Percentiles rank a stretch among this genome's conserved stretches.
These are phyloP conservation scores for Tenthredo livida DNA, from an alignment of 2,888 invertebrate genomes.

Conservation along the genomic window DNA sequence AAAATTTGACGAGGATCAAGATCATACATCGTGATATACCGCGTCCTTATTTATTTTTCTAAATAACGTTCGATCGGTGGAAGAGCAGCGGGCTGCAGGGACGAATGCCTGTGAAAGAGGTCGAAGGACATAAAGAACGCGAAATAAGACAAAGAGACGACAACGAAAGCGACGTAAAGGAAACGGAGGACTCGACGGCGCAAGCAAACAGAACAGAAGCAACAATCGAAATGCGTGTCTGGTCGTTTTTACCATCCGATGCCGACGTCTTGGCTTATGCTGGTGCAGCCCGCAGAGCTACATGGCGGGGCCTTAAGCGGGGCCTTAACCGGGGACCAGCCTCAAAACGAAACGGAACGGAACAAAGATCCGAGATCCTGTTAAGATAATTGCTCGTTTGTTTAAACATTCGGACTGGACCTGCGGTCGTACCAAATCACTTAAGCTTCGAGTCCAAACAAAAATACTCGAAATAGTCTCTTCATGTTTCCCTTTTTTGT, in stretches of 20 bases:
- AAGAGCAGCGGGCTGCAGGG: neutral
- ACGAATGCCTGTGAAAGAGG: constrained; percentile 42
- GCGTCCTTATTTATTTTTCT: neutral
- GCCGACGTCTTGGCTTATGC: constrained; percentile 35
- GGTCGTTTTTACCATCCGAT: constrained; percentile 67
- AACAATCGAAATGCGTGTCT: constrained; percentile 74
- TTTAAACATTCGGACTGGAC: constrained; percentile 74
- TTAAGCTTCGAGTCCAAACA: neutral
- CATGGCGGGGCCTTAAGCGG: constrained; percentile 27
- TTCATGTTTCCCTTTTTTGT: neutral
- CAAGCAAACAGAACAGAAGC: constrained; percentile 64
- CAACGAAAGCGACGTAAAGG: constrained; percentile 28
- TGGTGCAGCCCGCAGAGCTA: neutral
- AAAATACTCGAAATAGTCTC: constrained; percentile 2
- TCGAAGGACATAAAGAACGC: constrained; percentile 52
- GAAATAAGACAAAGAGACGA: constrained; percentile 30
- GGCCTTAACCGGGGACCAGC: constrained; percentile 26
- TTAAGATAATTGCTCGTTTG: constrained; percentile 77
- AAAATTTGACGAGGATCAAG: neutral
- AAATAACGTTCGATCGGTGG: neutral
- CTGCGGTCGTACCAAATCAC: constrained; percentile 52
- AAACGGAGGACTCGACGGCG: constrained; percentile 24
- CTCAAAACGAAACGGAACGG: constrained; percentile 36
- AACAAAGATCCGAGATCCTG: constrained; percentile 56
- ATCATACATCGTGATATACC: neutral